Evolutionary conservation across 2,113 vertebrate genomes (phyloP).

Genomic region (Ancistrus triradiatus): DNA sequence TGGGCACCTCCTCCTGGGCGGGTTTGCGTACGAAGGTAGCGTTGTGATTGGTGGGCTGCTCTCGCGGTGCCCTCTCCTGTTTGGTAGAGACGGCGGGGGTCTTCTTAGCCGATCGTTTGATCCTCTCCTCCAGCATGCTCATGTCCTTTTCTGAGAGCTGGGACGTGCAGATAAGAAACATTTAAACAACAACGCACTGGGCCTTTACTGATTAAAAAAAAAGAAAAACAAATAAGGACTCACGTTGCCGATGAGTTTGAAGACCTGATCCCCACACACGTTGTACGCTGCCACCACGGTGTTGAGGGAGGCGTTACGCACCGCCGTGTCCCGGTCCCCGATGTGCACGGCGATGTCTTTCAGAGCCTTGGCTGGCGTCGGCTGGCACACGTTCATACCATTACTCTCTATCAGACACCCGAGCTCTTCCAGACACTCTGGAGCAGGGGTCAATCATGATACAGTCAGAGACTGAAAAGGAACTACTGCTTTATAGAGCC

Average conservation of each 20-base stretch:
- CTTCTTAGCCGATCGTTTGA: conserved; percentile 95
- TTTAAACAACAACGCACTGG: background rate
- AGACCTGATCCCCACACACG: conserved; percentile 91
- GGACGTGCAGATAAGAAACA: background rate
- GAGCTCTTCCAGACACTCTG: conserved; percentile 96
- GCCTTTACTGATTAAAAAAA: background rate
- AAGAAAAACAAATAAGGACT: conserved; percentile 48
- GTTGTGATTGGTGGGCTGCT: conserved; percentile 72
- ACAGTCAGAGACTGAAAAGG: too few species aligned
- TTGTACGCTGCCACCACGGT: conserved; percentile 95
- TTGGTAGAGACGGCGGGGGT: conserved; percentile 71
- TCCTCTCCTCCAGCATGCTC: conserved; percentile 98
- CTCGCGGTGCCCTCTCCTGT: conserved; percentile 74
- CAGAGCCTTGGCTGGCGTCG: conserved; percentile 88
- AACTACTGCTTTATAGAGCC: background rate
- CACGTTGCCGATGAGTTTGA: conserved; percentile 97
- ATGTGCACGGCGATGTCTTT: conserved; percentile 96
- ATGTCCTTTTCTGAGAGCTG: conserved; percentile 97
- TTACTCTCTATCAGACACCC: conserved; percentile 91
- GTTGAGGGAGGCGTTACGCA: conserved; percentile 94
- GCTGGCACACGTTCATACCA: conserved; percentile 96
- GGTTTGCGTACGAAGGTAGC: conserved; percentile 80
- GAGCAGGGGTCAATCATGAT: background rate
- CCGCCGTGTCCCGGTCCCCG: conserved; percentile 90
- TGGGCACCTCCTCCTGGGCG: conserved; percentile 84